A percentile compares a stretch with the other conserved stretches of the same genome.
Evolutionary conservation across 2,888 invertebrate genomes (phyloP).

Genomic region (Brachyopa scutellaris): DNA sequence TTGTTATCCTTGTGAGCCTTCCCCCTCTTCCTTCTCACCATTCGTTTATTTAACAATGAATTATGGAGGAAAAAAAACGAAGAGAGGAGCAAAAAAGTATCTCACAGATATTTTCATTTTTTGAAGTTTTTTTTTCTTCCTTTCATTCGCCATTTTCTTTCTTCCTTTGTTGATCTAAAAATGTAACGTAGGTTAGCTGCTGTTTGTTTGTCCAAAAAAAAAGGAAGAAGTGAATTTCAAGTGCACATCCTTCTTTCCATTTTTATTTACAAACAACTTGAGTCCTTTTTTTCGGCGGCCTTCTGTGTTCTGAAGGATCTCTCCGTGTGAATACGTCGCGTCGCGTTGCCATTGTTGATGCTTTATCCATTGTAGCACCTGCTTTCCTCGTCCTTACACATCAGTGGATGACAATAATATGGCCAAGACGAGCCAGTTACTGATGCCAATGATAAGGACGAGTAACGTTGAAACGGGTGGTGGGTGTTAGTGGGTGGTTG

Average conservation of each 20-base stretch:
- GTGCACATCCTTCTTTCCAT: neutral
- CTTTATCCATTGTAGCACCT: constrained; percentile 6
- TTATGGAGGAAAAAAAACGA: constrained; percentile 28
- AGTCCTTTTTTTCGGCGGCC: neutral
- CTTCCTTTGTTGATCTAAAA: constrained; percentile 24
- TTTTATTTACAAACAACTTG: constrained; percentile 8
- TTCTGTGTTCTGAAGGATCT: neutral
- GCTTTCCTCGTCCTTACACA: constrained; percentile 2
- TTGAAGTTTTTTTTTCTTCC: neutral
- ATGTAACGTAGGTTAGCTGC: no score
- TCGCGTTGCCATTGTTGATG: neutral
- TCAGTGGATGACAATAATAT: constrained; percentile 17
- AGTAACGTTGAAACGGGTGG: neutral
- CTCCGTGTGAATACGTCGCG: neutral
- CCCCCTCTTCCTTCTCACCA: neutral
- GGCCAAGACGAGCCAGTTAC: neutral
- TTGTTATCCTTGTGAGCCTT: constrained; percentile 31
- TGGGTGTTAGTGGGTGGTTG: neutral
- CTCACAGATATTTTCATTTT: constrained; percentile 17
- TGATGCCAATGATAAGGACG: constrained; percentile 4
- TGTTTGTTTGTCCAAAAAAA: neutral
- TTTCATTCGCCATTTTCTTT: neutral
- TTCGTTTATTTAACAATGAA: constrained; percentile 61
- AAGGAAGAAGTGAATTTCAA: neutral
- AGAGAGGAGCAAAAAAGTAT: neutral